Conservation (phyloP, 2,113 vertebrate species). For the Bambusicola thoracicus region DNA sequence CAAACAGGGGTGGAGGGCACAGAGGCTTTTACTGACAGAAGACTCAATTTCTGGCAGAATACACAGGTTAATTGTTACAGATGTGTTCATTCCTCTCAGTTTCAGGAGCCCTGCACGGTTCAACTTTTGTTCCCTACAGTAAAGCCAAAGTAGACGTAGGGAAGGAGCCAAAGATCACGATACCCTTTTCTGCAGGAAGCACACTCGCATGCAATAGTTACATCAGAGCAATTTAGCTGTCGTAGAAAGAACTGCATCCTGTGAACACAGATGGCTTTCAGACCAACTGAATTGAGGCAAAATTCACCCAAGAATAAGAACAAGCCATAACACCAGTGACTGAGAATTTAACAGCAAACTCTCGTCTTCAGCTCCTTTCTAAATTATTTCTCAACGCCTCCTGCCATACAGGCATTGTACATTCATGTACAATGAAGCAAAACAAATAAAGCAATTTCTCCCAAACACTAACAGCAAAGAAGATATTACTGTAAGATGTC, state of each 20-base stretch:
- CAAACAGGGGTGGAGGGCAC: fast-evolving
- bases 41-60: neutral
- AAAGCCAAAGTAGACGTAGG: neutral
- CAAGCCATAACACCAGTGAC: neutral
- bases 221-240: fast-evolving
- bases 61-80: fast-evolving
- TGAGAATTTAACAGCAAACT: neutral
- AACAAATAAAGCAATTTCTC: neutral
- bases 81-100: neutral
- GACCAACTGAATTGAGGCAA: neutral
- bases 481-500: neutral
- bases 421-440: fast-evolving
- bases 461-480: neutral
- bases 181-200: fast-evolving
- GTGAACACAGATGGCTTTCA: neutral
- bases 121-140: neutral
- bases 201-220: fast-evolving
- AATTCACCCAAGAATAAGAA: neutral
- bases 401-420: neutral
- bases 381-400: neutral
- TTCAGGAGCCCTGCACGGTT: fast-evolving
- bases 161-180: fast-evolving
- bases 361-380: neutral
- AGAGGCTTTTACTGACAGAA: neutral
- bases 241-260: neutral